A percentile compares a stretch with the other conserved stretches of the same genome.
These are phyloP conservation scores for Sebastes nivosus DNA, from an alignment of 2,797 vertebrate genomes.

Conservation along the genomic window DNA sequence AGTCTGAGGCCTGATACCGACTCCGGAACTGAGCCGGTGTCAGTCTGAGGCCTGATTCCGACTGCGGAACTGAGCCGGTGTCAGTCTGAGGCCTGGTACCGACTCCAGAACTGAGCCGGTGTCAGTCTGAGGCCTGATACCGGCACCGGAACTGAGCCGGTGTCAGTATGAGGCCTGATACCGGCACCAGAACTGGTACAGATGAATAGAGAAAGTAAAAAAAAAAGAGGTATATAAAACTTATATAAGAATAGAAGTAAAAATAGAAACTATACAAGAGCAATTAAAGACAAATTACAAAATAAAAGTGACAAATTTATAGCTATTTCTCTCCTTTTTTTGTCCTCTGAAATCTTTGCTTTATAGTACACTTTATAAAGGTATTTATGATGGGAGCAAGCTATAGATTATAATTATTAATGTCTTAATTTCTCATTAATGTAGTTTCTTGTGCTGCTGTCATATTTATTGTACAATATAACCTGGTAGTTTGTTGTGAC, in stretches of 20 bases:
- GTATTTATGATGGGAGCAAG: not conserved
- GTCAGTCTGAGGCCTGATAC: too few relatives aligned
- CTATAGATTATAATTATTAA: not conserved
- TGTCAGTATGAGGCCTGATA: too few relatives aligned
- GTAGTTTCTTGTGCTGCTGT: not conserved
- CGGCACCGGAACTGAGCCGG: too few relatives aligned
- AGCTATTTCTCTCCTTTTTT: not conserved
- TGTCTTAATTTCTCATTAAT: not conserved
- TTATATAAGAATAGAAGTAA: not conserved
- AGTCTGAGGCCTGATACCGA: too few relatives aligned
- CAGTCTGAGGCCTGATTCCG: too few relatives aligned
- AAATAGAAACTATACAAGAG: not conserved
- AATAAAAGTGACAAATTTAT: not conserved
- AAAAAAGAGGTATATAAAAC: not conserved
- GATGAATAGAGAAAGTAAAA: too few relatives aligned
- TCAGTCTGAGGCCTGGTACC: too few relatives aligned
- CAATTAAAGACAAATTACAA: not conserved
- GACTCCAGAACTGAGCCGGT: too few relatives aligned
- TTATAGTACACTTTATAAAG: not conserved
- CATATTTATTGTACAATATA: not conserved
- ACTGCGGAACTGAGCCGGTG: rapidly evolving
- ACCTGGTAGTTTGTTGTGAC: not conserved
- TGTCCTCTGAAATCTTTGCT: not conserved
- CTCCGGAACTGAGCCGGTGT: too few relatives aligned
- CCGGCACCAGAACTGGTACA: too few relatives aligned